Conservation (phyloP, 2,113 vertebrate genomes). For the Mormyrus iriodes region DNA sequence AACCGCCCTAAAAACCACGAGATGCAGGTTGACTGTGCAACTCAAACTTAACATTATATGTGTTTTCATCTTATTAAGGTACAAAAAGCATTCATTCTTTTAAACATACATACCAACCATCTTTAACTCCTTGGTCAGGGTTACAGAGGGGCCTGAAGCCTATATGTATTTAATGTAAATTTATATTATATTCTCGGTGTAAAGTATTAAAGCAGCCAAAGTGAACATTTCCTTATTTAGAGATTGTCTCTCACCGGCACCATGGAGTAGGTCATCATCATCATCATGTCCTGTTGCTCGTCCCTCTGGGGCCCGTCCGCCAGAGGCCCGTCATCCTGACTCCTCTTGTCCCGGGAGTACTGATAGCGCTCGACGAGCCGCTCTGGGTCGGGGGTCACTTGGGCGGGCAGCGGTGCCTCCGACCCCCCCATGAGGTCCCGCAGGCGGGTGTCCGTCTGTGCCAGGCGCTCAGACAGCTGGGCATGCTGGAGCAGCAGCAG, state of each 20-base stretch:
- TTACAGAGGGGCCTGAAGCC: not conserved
- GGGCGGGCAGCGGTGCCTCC: constrained; percentile 59
- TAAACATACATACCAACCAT: not conserved
- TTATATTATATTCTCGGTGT: not conserved
- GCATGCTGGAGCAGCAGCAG: constrained; percentile 73
- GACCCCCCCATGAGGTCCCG: constrained; percentile 57
- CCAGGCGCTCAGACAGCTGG: constrained; percentile 58
- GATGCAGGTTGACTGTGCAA: not conserved
- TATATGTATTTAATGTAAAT: not conserved
- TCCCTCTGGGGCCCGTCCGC: constrained; percentile 54
- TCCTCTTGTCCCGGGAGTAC: constrained; percentile 72
- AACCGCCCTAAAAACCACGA: not conserved
- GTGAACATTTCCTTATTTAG: not conserved
- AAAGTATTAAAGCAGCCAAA: not conserved
- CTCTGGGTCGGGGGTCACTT: constrained; percentile 40
- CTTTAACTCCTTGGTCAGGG: not conserved
- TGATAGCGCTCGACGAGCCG: constrained; percentile 37
- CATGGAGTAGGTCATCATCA: constrained; percentile 91
- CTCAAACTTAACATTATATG: not conserved
- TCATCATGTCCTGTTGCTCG: constrained; percentile 71
- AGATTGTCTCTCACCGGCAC: constrained; percentile 80
- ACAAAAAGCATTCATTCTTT: not conserved
- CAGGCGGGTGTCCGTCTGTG: constrained; percentile 54
- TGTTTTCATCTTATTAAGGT: not conserved
- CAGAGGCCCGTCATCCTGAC: constrained; percentile 53